Conservation (phyloP, 92 coral and sea anemone species). For the Blastomussa wellsi region DNA sequence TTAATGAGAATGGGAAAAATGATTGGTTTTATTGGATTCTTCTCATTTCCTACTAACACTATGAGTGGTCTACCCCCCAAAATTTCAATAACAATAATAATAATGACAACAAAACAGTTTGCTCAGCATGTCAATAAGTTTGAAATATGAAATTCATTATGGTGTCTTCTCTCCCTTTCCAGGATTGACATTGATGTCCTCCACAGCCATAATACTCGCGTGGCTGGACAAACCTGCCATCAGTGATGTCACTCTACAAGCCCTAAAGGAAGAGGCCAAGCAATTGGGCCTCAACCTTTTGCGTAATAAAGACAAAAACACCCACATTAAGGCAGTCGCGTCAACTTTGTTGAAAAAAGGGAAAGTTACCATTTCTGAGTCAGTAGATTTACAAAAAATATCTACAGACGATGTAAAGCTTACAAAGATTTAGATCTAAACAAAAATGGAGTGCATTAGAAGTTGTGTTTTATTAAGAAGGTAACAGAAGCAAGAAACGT, state of each 20-base stretch:
- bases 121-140: too few relatives aligned
- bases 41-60: too few relatives aligned
- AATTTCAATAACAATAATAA: too few relatives aligned
- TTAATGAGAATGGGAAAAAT: too few relatives aligned
- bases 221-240: neutral
- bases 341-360: neutral
- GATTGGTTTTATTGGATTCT: too few relatives aligned
- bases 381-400: constrained; percentile 18
- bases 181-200: constrained; percentile 7
- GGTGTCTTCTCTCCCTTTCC: constrained; percentile 9
- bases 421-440: constrained; percentile 13
- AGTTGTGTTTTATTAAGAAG: too few relatives aligned
- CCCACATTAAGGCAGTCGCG: neutral
- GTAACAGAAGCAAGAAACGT: too few relatives aligned
- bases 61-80: too few relatives aligned
- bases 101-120: neutral
- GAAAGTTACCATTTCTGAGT: constrained; percentile 22
- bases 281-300: neutral
- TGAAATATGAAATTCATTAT: neutral
- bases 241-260: neutral
- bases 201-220: constrained; percentile 10
- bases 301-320: constrained; percentile 22
- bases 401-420: constrained; percentile 14
- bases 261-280: constrained; percentile 16
- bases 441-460: too few relatives aligned